Evolutionary conservation across 2,797 vertebrate species (phyloP), one percentile per base, ranked within the genome.

Genomic region (Eulemur mongoz): DNA sequence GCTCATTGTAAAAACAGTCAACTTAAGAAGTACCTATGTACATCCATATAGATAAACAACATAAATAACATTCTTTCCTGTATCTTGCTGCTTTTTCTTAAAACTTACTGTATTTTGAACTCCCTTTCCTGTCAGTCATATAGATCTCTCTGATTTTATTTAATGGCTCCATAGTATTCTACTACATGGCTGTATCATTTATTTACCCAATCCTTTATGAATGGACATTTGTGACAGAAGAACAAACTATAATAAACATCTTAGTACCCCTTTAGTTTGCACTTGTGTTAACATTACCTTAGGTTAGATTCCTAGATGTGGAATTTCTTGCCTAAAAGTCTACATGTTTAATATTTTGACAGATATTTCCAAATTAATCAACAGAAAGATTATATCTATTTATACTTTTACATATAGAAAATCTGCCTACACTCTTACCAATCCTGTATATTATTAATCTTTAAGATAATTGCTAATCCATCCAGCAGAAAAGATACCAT

Each of bases 281-380:
- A 63, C 22, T 78, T 61, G 43, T 63, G 10, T 48, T 81, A 75
- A 50, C n/a, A 35, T 86, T 84, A 79, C 61, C 65, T 27, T 75
- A 70, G 40, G 40, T 91, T 90, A 91, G 70, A 82, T 94, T 84
- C 23, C 48, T 84, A 59, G 52, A 65, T 7, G 25, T 84, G 48
- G 11, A 86, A 90, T 61, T 89, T 94, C 48, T 94, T 94, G 59
- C 35, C 40, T 65, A 70, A 89, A 82, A 63, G 40, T 2, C 75
- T 67, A 20, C 20, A 69, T 87, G 40, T 82, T 76, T 86, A 70
- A 70, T 59, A 89, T 86, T 91, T 73, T 59, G 40, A 80, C 40
- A 81, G 80, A 54, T 89, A 87, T 81, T 86, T 81, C 27, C 63
- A 91, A 90, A 81, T 69, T 67, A 72, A 95, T 93, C 14, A 84